A percentile compares a stretch with the other conserved stretches of the same genome.
Conservation (phyloP, 2,888 invertebrate species). For the Cylloceria caligata region DNA sequence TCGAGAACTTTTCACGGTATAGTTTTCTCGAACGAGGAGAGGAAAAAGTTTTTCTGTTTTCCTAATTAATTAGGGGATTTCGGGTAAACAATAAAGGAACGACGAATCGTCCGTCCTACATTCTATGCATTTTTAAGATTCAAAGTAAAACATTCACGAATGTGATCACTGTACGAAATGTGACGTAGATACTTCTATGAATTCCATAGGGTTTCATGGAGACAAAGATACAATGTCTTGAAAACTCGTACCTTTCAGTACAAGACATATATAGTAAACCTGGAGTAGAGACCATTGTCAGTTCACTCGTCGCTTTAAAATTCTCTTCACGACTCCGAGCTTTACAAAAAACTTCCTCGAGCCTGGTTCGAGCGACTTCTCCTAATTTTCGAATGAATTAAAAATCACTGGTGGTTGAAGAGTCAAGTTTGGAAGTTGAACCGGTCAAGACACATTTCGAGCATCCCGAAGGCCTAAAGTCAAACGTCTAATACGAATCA, state of each 20-base stretch:
- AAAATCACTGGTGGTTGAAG: not conserved
- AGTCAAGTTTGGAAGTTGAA: not conserved
- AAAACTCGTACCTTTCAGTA: not conserved
- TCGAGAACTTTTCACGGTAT: not conserved
- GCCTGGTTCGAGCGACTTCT: not conserved
- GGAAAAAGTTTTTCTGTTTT: not conserved
- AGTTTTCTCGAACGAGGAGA: slow-evolving; percentile 8
- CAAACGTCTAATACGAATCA: slow-evolving; percentile 22
- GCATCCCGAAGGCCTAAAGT: not conserved
- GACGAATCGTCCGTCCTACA: not conserved
- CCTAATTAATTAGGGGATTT: slow-evolving; percentile 15
- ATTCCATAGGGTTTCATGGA: not conserved
- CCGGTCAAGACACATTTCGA: not conserved
- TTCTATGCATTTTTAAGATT: not conserved
- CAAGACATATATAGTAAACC: not conserved
- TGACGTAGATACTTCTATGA: not conserved
- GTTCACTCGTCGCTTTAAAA: not conserved
- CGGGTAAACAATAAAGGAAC: not conserved
- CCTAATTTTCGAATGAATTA: not conserved
- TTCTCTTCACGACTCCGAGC: not conserved
- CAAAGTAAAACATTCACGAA: slow-evolving; percentile 1
- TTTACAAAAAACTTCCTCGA: not conserved
- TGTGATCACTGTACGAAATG: not conserved
- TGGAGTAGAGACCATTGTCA: not conserved
- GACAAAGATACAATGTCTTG: not conserved